These are phyloP conservation scores for Drosophila anomalata DNA, from an alignment of 2,888 invertebrate species.

Conservation along the genomic window DNA sequence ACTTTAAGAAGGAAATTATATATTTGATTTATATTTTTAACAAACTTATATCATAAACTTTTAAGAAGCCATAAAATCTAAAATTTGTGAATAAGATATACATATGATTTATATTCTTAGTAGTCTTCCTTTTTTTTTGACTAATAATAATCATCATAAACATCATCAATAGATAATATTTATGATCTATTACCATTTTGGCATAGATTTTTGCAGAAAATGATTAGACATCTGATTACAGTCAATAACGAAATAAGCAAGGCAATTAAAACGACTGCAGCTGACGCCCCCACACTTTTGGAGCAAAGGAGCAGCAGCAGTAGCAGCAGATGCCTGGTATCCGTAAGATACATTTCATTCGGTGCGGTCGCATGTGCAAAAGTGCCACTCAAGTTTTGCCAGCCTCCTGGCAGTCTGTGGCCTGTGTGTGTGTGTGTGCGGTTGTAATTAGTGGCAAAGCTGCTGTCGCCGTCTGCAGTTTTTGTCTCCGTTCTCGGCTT, in stretches of 20 bases:
- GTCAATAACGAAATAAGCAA: conserved; percentile 53
- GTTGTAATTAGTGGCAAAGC: conserved; percentile 70
- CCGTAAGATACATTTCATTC: conserved; percentile 61
- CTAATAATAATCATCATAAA: too few species aligned
- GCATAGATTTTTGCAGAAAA: conserved; percentile 8
- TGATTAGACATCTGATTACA: conserved; percentile 77
- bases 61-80: too few species aligned
- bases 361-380: conserved; percentile 42
- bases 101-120: too few species aligned
- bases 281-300: conserved; percentile 45
- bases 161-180: not conserved
- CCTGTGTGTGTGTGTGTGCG: conserved; percentile 22
- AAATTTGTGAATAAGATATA: too few species aligned
- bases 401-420: conserved; percentile 5
- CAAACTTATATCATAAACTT: too few species aligned
- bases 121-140: too few species aligned
- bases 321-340: conserved; percentile 37
- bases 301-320: conserved; percentile 8
- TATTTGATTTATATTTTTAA: too few species aligned
- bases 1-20: too few species aligned
- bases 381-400: conserved; percentile 30
- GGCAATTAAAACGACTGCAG: conserved; percentile 61
- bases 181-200: not conserved
- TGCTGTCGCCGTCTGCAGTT: conserved; percentile 60
- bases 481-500: conserved; percentile 51